Evolutionary conservation across 2,113 vertebrate genomes (phyloP), one percentile per base, ranked within the genome.

Genomic region (Pterocles burchelli): DNA sequence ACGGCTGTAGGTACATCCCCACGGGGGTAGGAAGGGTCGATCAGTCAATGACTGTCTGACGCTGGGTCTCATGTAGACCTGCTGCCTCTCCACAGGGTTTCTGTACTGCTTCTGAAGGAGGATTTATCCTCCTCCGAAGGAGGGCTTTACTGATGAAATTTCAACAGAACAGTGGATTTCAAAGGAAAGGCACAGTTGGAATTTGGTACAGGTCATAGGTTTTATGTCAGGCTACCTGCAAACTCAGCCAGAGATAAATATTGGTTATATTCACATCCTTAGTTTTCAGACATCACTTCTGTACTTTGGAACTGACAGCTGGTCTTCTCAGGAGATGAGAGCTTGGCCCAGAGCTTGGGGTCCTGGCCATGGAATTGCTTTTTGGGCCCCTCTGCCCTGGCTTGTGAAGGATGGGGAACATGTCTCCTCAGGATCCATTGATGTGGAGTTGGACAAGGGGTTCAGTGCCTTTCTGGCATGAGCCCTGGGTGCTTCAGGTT

Each of bases 21-120:
- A 2, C 3, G 6, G 7, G 15, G 49, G 49, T 17, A 19, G 52
- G 43, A 93, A 68, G 68, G 61, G 63, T 76, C 46, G 72, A 2
- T 31, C 75, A 80, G n/a, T 38, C 63, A 55, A 2, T 36, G 54
- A 11, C 49, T 33, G 16, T 0, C 0, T 62, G 48, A 15, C 52
- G 34, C 51, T 41, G 45, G 13, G 8, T 84, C 49, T 45, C 3
- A 0, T 13, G 4, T 11, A 57, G 61, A 33, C 33, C 52, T 76
- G 33, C 8, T 17, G 85, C 43, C 46, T 33, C 81, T 94, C 61
- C 55, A 16, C 0, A 2, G 81, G 58, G 18, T 48, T 89, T 62
- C 66, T 81, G 45, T 36, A 8, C 17, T 29, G 46, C 67, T 72
- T 52, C 73, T 34, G 12, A 68, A 66, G 59, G 51, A 79, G 46